A percentile compares a stretch with the other conserved stretches of the same genome.
Evolutionary conservation across 2,888 invertebrate species (phyloP).

Genomic region (Thereva unica): DNA sequence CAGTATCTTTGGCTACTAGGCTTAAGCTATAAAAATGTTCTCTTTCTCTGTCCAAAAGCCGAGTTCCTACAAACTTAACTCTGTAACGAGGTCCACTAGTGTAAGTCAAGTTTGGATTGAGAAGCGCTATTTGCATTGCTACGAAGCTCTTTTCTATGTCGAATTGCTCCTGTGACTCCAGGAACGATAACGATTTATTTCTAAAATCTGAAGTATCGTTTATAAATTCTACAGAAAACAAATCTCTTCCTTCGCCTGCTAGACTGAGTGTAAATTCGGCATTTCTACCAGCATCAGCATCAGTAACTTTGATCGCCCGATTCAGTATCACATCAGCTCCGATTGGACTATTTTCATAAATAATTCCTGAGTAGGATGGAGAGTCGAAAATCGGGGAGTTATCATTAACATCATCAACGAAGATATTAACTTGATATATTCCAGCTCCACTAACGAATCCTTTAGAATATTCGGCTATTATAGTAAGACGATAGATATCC

Average conservation of each 20-base stretch:
- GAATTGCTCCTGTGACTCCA: slow-evolving; percentile 56
- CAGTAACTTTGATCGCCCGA: slow-evolving; percentile 70
- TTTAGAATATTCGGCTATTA: slow-evolving; percentile 77
- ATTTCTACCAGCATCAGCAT: slow-evolving; percentile 72
- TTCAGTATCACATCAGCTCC: slow-evolving; percentile 73
- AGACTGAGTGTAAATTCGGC: slow-evolving; percentile 71
- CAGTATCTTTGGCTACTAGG: slow-evolving; percentile 76
- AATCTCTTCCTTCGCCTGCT: slow-evolving; percentile 74
- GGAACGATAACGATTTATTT: slow-evolving; percentile 46
- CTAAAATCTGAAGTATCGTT: slow-evolving; percentile 59
- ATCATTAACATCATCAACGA: slow-evolving; percentile 86
- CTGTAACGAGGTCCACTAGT: slow-evolving; percentile 52
- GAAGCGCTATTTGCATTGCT: slow-evolving; percentile 54
- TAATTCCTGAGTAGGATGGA: slow-evolving; percentile 72
- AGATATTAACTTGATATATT: slow-evolving; percentile 77
- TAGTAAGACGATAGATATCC: slow-evolving; percentile 74
- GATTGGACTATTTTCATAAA: slow-evolving; percentile 75
- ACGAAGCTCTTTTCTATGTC: slow-evolving; percentile 55
- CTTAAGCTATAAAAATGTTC: slow-evolving; percentile 69
- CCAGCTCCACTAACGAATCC: slow-evolving; percentile 72
- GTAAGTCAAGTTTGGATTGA: slow-evolving; percentile 51
- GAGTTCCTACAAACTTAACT: slow-evolving; percentile 52
- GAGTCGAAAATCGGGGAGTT: slow-evolving; percentile 80
- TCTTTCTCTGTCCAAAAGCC: slow-evolving; percentile 73
- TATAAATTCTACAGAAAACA: slow-evolving; percentile 64